phyloP scores from a whole-genome alignment of 2,888 invertebrate genomes.

The Sminthurinus aureus region DNA sequence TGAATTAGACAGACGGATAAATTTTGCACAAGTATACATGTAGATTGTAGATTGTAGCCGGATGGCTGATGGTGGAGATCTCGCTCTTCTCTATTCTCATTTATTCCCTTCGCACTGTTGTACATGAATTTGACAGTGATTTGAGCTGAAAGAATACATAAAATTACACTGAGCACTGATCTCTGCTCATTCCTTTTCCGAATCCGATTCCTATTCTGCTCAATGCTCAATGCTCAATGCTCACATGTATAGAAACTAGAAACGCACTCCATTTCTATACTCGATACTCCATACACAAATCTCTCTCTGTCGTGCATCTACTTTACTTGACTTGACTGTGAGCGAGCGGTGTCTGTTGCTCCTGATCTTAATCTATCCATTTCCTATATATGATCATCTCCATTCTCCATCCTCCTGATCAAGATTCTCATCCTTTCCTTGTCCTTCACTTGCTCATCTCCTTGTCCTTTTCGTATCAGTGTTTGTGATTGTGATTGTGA shows the following conservation, averaged over 20 bases:
- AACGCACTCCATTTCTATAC: background rate
- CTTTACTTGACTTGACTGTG: background rate
- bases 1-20: background rate
- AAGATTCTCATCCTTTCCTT: background rate
- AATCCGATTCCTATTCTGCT: background rate
- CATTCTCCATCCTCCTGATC: background rate
- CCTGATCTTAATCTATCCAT: background rate
- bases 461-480: no score
- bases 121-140: slow-evolving; percentile 25
- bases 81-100: background rate
- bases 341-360: background rate
- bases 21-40: slow-evolving; percentile 12
- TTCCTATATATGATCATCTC: background rate
- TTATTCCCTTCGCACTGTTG: background rate
- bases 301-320: background rate
- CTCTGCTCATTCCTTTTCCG: background rate
- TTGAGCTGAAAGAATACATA: slow-evolving; percentile 24
- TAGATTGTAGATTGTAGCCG: background rate
- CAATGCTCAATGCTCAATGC: no score
- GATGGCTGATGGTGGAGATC: background rate
- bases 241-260: no score
- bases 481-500: no score
- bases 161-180: background rate
- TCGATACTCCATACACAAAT: background rate
- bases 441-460: no score